Evolutionary conservation across 2,797 vertebrate genomes (phyloP).

Genomic region (Dallia pectoralis): DNA sequence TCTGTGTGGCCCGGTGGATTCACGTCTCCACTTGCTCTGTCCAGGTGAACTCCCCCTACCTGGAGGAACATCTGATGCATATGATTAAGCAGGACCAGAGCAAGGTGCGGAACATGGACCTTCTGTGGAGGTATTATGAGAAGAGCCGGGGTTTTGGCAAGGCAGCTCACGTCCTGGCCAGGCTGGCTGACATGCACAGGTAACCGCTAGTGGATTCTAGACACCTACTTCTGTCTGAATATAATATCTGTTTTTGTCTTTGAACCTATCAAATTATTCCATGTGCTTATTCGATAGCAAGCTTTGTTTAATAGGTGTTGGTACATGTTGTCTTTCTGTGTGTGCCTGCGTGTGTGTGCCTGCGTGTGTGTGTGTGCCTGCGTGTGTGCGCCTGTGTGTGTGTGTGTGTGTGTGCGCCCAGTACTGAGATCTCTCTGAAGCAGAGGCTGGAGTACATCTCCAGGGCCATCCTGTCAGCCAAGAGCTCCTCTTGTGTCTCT

Average conservation of each 20-base stretch:
- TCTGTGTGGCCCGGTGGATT: not conserved
- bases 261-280: not conserved
- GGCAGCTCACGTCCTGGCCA: constrained; percentile 90
- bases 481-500: constrained; percentile 90
- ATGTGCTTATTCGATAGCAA: too few species aligned
- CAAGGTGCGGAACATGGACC: constrained; percentile 95
- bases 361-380: constrained; percentile 1
- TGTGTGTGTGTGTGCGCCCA: constrained; percentile 49
- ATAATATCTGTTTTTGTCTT: not conserved
- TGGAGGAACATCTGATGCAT: constrained; percentile 92
- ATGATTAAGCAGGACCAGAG: constrained; percentile 97
- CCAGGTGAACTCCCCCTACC: constrained; percentile 91
- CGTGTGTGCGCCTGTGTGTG: constrained; percentile 8
- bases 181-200: constrained; percentile 94
- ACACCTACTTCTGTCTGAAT: not conserved
- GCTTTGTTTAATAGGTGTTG: not conserved
- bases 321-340: not conserved
- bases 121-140: constrained; percentile 96
- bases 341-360: too few species aligned
- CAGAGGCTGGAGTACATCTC: constrained; percentile 95
- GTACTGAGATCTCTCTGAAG: constrained; percentile 93
- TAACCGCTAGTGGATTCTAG: constrained; percentile 46
- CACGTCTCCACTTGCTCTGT: not conserved
- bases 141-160: constrained; percentile 93
- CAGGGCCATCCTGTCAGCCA: constrained; percentile 94